Evolutionary conservation across 2,888 invertebrate genomes (phyloP), one percentile per base, ranked within the genome.

Genomic region (Ophion ellenae): DNA sequence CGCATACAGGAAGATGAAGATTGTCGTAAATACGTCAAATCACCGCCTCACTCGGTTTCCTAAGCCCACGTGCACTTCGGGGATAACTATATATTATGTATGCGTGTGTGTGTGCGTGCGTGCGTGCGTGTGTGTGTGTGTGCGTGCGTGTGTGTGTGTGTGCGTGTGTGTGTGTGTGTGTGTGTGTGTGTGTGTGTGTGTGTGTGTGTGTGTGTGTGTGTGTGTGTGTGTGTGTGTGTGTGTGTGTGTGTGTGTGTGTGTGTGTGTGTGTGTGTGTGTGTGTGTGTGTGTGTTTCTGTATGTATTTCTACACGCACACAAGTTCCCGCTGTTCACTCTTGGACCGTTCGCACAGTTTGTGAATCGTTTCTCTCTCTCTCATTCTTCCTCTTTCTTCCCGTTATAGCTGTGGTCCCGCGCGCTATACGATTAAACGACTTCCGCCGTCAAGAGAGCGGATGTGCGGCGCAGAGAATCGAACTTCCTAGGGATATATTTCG

Each of bases 1-100:
- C 74, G 80, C 69, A 67, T 57, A 88, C 90, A 89, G 90, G 90
- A 90, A 90, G 90, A 90, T 90, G 91, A 89, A 89, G 89, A 90
- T 91, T 89, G 90, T 87, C 89, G 88, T 89, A 89, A 90, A 90
- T 90, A 88, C 89, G 86, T 89, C 89, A 88, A 89, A 90, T 89
- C 88, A 89, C 87, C 87, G 87, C 71, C 89, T 90, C 88, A 89
- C 88, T 83, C 80, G 78, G 88, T 90, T 90, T 89, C 87, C 90
- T 86, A 89, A 90, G 86, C 90, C 90, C 88, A 90, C 89, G 77
- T 83, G 83, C 67, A 69, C n/a, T 20, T 28, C 66, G 47, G 57
- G 28, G 59, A 81, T 81, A 47, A 61, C 32, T 7, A 32, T 32
- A 32, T 32, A 32, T 32, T 4, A 1, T 32, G 32, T 2, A 1